Percentiles rank a stretch among this genome's conserved stretches.
These are phyloP conservation scores for Harpegnathos saltator DNA, from an alignment of 1,140 invertebrate genomes.

Conservation along the genomic window DNA sequence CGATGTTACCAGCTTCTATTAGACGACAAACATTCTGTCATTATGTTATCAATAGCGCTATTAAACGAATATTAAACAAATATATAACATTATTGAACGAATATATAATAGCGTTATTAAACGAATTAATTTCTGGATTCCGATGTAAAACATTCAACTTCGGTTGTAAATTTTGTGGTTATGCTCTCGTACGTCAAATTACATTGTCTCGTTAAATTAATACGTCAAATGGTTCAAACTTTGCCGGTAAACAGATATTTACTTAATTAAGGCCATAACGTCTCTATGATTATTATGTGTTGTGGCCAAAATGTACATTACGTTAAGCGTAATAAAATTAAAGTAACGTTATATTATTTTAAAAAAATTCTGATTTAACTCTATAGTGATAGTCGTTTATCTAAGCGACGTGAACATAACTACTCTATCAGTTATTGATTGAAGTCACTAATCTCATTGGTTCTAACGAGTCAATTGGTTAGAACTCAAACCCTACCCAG, in stretches of 20 bases:
- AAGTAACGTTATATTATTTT: constrained; percentile 42
- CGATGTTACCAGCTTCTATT: constrained; percentile 45
- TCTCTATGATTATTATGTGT: constrained; percentile 14
- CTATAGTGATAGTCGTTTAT: constrained; percentile 54
- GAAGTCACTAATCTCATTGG: no score
- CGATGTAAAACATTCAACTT: constrained; percentile 16
- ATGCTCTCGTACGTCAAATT: constrained; percentile 41
- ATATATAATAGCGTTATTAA: no score
- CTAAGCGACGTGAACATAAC: constrained; percentile 59
- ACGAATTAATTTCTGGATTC: no score
- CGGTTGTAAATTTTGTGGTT: constrained; percentile 35
- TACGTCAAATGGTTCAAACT: constrained; percentile 10
- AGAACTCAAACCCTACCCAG: no score
- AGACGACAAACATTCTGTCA: constrained; percentile 4
- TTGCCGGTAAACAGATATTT: constrained; percentile 8
- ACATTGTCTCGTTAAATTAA: constrained; percentile 22
- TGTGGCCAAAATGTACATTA: constrained; percentile 46
- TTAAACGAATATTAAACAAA: no score
- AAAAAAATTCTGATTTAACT: constrained; percentile 29
- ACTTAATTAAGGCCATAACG: constrained; percentile 53
- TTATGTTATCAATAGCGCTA: not conserved
- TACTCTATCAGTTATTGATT: constrained; percentile 30
- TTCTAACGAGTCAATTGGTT: no score
- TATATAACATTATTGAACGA: no score
- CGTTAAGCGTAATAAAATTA: constrained; percentile 37